Percentiles rank a stretch among this genome's conserved stretches.
phyloP scores from a whole-genome alignment of 2,113 vertebrate genomes.

The Mastomys natalensis region DNA sequence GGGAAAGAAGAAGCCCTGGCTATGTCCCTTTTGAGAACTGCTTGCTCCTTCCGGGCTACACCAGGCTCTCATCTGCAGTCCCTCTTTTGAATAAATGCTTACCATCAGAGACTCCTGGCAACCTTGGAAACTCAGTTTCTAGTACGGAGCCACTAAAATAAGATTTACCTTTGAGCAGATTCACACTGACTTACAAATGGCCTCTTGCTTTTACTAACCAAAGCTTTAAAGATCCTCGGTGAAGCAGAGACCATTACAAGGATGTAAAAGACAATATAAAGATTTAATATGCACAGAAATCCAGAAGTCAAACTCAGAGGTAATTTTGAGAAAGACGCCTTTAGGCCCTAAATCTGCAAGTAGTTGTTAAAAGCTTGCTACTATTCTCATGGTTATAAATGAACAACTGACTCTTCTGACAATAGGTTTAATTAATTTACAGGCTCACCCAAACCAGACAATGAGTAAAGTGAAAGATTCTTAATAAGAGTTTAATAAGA shows the following conservation, averaged over 20 bases:
- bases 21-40: rapidly evolving
- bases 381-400: slow-evolving; percentile 45
- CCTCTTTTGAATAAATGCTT: neutral
- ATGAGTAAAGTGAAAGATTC: neutral
- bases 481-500: neutral
- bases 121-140: neutral
- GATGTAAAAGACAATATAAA: slow-evolving; percentile 45
- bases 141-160: neutral
- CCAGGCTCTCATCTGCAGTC: too few relatives aligned
- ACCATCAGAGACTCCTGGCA: neutral
- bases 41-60: rapidly evolving
- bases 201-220: slow-evolving; percentile 61
- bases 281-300: slow-evolving; percentile 61
- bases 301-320: slow-evolving; percentile 44
- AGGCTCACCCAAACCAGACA: slow-evolving; percentile 39
- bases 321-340: slow-evolving; percentile 55
- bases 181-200: slow-evolving; percentile 36
- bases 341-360: slow-evolving; percentile 39
- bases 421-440: slow-evolving; percentile 55
- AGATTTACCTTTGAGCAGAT: slow-evolving; percentile 47
- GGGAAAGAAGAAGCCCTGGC: neutral
- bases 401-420: slow-evolving; percentile 39
- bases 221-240: slow-evolving; percentile 21
- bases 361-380: slow-evolving; percentile 57
- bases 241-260: slow-evolving; percentile 54